A percentile compares a stretch with the other conserved stretches of the same genome.
Conservation (phyloP, 2,797 vertebrate species). For the Cossypha heuglini region DNA sequence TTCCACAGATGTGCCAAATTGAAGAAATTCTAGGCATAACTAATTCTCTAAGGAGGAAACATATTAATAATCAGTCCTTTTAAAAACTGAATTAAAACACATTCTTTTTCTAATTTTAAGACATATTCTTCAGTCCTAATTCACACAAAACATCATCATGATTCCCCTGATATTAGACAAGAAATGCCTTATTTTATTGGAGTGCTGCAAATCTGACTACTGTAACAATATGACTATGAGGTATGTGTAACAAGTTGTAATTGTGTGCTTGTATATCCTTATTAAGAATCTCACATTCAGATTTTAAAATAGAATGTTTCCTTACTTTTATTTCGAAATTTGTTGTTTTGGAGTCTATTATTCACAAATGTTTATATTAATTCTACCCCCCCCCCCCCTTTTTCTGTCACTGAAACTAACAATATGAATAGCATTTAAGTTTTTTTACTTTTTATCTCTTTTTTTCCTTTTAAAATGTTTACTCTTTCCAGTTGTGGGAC, state of each 20-base stretch:
- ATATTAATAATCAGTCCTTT: not conserved
- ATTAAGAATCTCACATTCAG: not conserved
- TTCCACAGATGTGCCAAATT: not conserved
- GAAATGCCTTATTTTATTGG: not conserved
- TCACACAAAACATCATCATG: not conserved
- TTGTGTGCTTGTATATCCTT: not conserved
- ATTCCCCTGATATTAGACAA: not conserved
- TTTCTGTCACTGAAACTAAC: not conserved
- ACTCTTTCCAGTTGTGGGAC: not conserved
- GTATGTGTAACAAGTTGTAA: not conserved
- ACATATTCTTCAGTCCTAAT: not conserved
- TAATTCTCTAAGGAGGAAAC: not conserved
- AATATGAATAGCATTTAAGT: not conserved
- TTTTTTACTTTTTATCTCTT: not conserved
- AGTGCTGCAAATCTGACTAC: not conserved
- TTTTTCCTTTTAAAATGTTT: not conserved
- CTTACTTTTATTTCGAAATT: not conserved
- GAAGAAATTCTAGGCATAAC: not conserved
- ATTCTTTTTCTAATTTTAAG: not conserved
- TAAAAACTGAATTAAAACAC: not conserved
- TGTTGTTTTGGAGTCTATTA: not conserved
- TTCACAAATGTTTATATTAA: not conserved
- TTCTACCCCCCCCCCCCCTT: fast-evolving
- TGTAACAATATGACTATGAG: not conserved
- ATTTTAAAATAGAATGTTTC: not conserved